Evolutionary conservation across 1,140 invertebrate species (phyloP).

Genomic region (Cydia fagiglandana): DNA sequence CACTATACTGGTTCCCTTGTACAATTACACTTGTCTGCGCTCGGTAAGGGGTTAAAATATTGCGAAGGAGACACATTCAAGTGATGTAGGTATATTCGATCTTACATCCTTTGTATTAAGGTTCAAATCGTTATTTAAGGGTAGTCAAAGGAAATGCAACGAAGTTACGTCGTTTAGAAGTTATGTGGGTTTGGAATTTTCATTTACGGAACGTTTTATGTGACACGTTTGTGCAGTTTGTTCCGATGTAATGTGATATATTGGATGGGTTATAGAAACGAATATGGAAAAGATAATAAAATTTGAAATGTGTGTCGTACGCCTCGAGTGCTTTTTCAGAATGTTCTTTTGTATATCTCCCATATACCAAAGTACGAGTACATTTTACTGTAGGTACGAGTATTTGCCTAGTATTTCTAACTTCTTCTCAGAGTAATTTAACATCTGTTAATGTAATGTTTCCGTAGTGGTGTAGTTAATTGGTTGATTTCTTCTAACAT

Average conservation of each 20-base stretch:
- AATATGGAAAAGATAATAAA: not conserved
- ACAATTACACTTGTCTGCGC: too few relatives aligned
- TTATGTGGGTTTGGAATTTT: not conserved
- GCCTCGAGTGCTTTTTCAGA: too few relatives aligned
- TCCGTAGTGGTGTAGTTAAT: too few relatives aligned
- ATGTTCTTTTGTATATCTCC: too few relatives aligned
- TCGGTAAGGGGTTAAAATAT: not conserved
- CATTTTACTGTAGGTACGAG: too few relatives aligned
- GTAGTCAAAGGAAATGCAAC: not conserved
- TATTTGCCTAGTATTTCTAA: too few relatives aligned
- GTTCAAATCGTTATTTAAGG: not conserved
- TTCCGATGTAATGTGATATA: conserved; percentile 6
- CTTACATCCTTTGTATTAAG: not conserved
- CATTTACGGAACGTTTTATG: conserved; percentile 3
- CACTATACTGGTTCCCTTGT: too few relatives aligned
- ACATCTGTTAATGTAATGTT: too few relatives aligned
- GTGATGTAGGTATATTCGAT: not conserved
- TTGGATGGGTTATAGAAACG: not conserved
- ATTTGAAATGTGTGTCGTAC: not conserved
- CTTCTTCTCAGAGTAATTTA: too few relatives aligned
- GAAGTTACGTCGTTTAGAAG: not conserved
- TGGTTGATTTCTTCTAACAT: too few relatives aligned
- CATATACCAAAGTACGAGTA: too few relatives aligned
- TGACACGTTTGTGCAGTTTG: conserved; percentile 7
- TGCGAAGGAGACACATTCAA: not conserved